Conservation (phyloP, 2,113 vertebrate species). For the Trogon melanurus region DNA sequence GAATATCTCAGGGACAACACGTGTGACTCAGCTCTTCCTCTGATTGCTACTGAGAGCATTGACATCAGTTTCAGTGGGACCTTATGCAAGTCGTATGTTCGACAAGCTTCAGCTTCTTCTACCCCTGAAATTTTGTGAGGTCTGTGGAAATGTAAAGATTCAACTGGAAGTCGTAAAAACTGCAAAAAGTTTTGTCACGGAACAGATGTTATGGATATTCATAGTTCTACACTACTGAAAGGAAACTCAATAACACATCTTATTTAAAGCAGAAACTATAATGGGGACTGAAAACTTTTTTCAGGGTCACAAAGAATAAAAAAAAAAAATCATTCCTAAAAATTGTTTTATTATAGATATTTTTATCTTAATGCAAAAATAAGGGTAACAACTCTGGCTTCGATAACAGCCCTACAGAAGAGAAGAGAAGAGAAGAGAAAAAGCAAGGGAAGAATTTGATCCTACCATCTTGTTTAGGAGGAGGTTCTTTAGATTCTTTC, state of each 20-base stretch:
- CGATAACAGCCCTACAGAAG: not conserved
- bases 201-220: not conserved
- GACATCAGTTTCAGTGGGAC: not conserved
- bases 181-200: not conserved
- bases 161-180: not conserved
- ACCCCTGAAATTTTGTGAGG: not conserved
- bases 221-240: not conserved
- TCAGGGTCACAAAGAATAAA: not conserved
- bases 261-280: not conserved
- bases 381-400: not conserved
- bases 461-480: slow-evolving; percentile 88
- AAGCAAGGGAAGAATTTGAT: not conserved
- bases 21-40: not conserved
- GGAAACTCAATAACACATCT: not conserved
- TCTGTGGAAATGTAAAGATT: not conserved
- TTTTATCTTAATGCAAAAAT: not conserved
- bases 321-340: not conserved
- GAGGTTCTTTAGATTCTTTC: slow-evolving; percentile 87
- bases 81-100: not conserved
- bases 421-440: not conserved
- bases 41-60: not conserved
- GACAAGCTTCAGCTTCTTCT: not conserved
- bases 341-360: not conserved
- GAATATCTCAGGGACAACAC: not conserved
- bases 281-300: not conserved